Percentiles rank a stretch among this genome's conserved stretches.
Conservation (phyloP, 37 sponge, comb jelly and placozoan genomes). For the Chondrilla cf. caribensis region DNA sequence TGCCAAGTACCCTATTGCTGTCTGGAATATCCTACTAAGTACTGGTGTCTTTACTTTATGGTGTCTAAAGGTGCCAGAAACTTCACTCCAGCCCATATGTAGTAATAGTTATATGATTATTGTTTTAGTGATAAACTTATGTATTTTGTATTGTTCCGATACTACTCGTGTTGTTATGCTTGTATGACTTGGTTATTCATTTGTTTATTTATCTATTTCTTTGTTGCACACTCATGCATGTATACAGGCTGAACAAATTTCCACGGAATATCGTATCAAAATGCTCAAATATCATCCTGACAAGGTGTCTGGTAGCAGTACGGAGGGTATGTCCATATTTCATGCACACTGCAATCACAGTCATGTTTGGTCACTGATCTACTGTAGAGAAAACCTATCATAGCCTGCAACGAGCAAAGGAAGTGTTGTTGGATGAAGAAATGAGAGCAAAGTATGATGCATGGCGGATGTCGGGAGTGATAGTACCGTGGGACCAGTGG, state of each 20-base stretch:
- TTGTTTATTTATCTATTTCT: too few relatives aligned
- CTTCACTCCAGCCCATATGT: too few relatives aligned
- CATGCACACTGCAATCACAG: background rate
- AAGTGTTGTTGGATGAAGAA: slow-evolving; percentile 41
- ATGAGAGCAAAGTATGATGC: slow-evolving; percentile 52
- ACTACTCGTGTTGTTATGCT: too few relatives aligned
- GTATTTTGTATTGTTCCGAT: too few relatives aligned
- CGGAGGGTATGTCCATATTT: background rate
- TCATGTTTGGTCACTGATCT: background rate
- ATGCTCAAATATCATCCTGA: slow-evolving; percentile 59
- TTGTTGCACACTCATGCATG: too few relatives aligned
- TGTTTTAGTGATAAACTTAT: too few relatives aligned
- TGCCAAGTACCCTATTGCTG: too few relatives aligned
- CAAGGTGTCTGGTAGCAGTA: slow-evolving; percentile 8
- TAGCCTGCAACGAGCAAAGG: slow-evolving; percentile 36
- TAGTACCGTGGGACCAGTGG: slow-evolving; percentile 54
- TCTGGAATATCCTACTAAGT: too few relatives aligned
- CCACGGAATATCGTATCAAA: slow-evolving; percentile 42
- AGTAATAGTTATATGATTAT: too few relatives aligned
- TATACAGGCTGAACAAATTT: slow-evolving; percentile 51
- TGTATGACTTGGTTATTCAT: too few relatives aligned
- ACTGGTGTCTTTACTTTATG: too few relatives aligned
- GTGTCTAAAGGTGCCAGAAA: too few relatives aligned
- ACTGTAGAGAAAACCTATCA: slow-evolving; percentile 27
- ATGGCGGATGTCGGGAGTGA: slow-evolving; percentile 46